Conservation (phyloP, 2,113 vertebrate species). For the Probosciger aterrimus region DNA sequence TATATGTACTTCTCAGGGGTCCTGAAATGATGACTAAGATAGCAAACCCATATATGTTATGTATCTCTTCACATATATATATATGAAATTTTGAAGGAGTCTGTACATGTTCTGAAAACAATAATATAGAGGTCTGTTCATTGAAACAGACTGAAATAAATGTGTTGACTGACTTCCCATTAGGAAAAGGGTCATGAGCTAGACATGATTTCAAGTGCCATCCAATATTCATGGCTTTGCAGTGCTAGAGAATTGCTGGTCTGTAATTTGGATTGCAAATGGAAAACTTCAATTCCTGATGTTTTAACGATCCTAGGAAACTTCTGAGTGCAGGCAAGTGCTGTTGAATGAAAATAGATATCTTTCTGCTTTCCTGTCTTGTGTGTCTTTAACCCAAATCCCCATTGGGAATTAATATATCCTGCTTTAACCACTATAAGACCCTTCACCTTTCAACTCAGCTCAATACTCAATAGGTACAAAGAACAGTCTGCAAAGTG, state of each 20-base stretch:
- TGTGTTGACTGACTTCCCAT: not conserved
- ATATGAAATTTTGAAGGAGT: not conserved
- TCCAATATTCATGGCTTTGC: not conserved
- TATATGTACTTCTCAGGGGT: not conserved
- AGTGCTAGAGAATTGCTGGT: not conserved
- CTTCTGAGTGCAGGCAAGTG: not conserved
- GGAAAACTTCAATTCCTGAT: not conserved
- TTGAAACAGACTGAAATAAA: not conserved
- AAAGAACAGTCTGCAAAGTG: not conserved
- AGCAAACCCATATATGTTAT: not conserved
- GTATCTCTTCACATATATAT: not conserved
- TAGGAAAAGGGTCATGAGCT: not conserved
- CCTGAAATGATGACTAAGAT: not conserved
- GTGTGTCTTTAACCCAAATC: not conserved
- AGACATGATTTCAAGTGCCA: not conserved
- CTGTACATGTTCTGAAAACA: not conserved
- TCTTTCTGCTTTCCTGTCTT: not conserved
- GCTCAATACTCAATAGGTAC: not conserved
- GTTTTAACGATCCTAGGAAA: not conserved
- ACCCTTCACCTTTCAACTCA: not conserved
- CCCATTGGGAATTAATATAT: not conserved
- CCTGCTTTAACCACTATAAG: not conserved
- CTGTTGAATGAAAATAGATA: not conserved
- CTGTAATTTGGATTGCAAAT: not conserved
- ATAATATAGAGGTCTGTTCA: not conserved